phyloP scores from a whole-genome alignment of 2,888 invertebrate species.

The Lobophora halterata region DNA sequence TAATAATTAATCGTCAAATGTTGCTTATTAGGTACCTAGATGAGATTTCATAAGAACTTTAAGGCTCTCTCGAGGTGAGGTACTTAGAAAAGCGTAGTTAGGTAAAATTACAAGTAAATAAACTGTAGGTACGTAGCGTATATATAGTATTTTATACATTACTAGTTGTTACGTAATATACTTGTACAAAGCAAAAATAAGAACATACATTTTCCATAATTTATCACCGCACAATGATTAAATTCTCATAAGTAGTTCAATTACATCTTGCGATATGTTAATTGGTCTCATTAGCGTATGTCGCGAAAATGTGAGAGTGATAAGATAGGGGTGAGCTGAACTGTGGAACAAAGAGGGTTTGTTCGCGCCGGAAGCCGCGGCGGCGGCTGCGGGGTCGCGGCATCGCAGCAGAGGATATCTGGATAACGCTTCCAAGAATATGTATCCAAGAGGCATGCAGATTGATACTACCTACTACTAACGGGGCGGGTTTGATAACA shows the following conservation, averaged over 20 bases:
- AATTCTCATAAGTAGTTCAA: conserved; percentile 51
- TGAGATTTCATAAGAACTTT: background rate
- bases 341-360: conserved; percentile 59
- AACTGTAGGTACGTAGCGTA: too few species aligned
- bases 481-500: background rate
- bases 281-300: conserved; percentile 64
- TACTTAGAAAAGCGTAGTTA: too few species aligned
- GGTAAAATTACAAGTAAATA: too few species aligned
- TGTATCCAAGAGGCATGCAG: conserved; percentile 27
- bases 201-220: too few species aligned
- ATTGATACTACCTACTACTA: conserved; percentile 16
- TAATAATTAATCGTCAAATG: too few species aligned
- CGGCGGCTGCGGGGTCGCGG: too few species aligned
- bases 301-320: conserved; percentile 75
- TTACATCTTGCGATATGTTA: conserved; percentile 56
- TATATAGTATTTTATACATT: too few species aligned
- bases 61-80: too few species aligned
- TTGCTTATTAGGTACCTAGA: conserved; percentile 13
- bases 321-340: conserved; percentile 59
- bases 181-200: too few species aligned
- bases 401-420: too few species aligned
- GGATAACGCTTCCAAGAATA: conserved; percentile 34
- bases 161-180: too few species aligned
- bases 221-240: too few species aligned
- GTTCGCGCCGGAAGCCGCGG: conserved; percentile 53